Evolutionary conservation across 37 sponge, comb jelly and placozoan species (phyloP).

Genomic region (Spongilla lacustris): DNA sequence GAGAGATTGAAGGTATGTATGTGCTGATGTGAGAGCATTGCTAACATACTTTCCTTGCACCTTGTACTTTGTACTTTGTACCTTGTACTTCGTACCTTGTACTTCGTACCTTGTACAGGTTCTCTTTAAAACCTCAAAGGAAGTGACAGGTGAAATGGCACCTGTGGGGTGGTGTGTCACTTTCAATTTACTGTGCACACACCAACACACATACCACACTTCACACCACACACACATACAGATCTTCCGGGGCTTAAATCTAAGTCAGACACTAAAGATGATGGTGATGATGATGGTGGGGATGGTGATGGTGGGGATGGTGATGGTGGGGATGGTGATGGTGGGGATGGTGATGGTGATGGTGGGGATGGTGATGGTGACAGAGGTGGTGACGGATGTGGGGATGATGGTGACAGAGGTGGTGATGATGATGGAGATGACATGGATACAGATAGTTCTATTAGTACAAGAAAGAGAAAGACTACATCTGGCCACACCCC

Average conservation of each 20-base stretch:
- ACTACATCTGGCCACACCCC: too few species aligned
- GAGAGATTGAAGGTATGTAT: constrained; percentile 88
- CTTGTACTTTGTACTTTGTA: background rate
- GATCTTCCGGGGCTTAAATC: too few species aligned
- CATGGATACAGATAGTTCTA: constrained; percentile 19
- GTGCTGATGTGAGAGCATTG: background rate
- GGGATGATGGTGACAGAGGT: too few species aligned
- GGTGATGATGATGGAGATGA: too few species aligned
- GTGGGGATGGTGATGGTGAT: constrained; percentile 42
- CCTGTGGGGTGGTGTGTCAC: too few species aligned
- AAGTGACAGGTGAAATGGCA: constrained; percentile 32
- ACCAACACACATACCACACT: too few species aligned
- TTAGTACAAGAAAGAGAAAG: background rate
- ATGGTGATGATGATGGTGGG: background rate
- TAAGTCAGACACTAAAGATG: too few species aligned
- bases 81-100: too few species aligned
- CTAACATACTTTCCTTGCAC: background rate
- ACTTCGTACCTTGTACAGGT: constrained; percentile 5
- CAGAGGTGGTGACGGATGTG: too few species aligned
- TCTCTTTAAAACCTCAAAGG: constrained; percentile 69
- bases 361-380: too few species aligned
- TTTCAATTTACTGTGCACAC: too few species aligned
- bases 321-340: constrained; percentile 16
- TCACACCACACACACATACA: too few species aligned
- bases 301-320: background rate